Base-by-base conservation (phyloP, 2,113 vertebrate genomes). In the Odontesthes bonariensis region DNA sequence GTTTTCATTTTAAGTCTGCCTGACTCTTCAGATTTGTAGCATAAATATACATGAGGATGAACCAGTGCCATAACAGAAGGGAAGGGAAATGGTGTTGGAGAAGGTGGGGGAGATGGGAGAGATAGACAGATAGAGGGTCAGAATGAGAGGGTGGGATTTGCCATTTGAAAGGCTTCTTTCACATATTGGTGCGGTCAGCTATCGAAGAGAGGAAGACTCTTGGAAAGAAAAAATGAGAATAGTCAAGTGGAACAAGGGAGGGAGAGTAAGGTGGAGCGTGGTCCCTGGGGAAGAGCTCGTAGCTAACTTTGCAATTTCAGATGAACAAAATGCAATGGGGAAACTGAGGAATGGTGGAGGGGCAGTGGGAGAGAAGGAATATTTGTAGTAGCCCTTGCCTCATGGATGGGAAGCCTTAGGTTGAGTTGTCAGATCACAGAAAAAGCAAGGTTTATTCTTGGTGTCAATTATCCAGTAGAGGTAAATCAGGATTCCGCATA, bases 41-140 rank as follows among this genome's bases (percentile, higher is more conserved):
- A 90, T 92, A 83, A 90, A 91, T 91, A 89, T 90, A 92, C 90
- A 92, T 91, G 91, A 91, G 84, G 81, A 83, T 71, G 85, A 88
- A 86, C 80, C 75, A 69, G 83, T 85, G 85, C 81, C 72, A 75
- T 86, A 85, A 83, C 80, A 89, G 86, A 82, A 75, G 73, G 81
- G 71, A 77, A 79, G 73, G 54, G 78, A 80, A 73, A 67, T 63
- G 64, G 35, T 66, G 52, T 73, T 59, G 35, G 62, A 73, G 54
- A 55, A 59, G 65, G 62, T 54, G 65, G 55, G 27, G 12, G 33
- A 61, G 69, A 71, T 20, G 27, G 40, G 52, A 57, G 22, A 35
- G 46, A 67, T 23, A 61, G 63, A 74, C 44, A 52, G 49, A 31
- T 51, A 52, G 71, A 67, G 65, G 61, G 63, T 49, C 22, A 53